Evolutionary conservation across 2,888 invertebrate species (phyloP).

Genomic region (Metallyticus violacea): DNA sequence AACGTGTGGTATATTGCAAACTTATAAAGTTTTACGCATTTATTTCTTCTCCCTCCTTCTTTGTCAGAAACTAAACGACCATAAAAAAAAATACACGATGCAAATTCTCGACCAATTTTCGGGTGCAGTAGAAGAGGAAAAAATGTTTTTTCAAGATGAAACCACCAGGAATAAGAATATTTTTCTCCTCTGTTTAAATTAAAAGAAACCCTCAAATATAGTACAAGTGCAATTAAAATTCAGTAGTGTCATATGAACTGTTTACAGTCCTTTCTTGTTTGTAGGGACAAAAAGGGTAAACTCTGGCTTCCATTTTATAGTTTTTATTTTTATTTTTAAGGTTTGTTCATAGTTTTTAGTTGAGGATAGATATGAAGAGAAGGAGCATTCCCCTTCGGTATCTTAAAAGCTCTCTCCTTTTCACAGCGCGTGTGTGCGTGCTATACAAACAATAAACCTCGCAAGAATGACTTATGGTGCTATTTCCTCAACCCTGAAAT

Average conservation of each 20-base stretch:
- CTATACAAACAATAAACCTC: neutral
- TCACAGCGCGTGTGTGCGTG: neutral
- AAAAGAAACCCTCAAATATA: too few relatives aligned
- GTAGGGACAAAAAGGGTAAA: neutral
- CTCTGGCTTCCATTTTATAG: neutral
- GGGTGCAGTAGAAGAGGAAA: too few relatives aligned
- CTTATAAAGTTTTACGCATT: too few relatives aligned
- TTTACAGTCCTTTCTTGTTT: neutral
- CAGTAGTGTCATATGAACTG: neutral
- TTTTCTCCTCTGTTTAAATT: too few relatives aligned
- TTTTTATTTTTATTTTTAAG: neutral
- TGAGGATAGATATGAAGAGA: neutral
- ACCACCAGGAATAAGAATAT: too few relatives aligned
- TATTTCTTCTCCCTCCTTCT: too few relatives aligned
- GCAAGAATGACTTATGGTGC: neutral
- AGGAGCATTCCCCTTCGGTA: neutral
- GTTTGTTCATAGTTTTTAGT: neutral
- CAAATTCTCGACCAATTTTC: too few relatives aligned
- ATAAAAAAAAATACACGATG: too few relatives aligned
- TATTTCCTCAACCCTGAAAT: neutral
- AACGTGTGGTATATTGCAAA: too few relatives aligned
- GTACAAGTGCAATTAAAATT: neutral
- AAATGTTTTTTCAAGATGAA: too few relatives aligned
- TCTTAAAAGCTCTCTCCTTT: neutral
- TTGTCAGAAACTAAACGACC: too few relatives aligned